Percentiles rank a stretch among this genome's conserved stretches.
phyloP scores from a whole-genome alignment of 2,888 invertebrate genomes.

The Pyrochroa serraticornis region DNA sequence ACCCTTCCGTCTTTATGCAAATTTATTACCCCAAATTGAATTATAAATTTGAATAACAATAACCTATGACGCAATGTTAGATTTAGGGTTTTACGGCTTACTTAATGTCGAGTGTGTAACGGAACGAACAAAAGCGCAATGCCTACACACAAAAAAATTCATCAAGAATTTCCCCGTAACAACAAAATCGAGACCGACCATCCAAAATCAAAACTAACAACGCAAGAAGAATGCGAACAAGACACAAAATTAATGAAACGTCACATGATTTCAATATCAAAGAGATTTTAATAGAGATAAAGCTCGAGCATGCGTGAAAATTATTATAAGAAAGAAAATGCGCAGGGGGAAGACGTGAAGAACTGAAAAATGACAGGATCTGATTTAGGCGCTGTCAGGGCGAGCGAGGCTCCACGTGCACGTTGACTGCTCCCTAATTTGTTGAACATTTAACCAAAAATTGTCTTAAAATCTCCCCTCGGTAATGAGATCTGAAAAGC shows the following conservation, averaged over 20 bases:
- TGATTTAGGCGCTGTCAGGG: conserved; percentile 44
- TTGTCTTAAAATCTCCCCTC: too few species aligned
- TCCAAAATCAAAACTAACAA: conserved; percentile 42
- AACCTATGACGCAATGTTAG: conserved; percentile 56
- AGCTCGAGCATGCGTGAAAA: conserved; percentile 59
- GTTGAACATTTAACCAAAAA: too few species aligned
- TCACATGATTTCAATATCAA: conserved; percentile 60
- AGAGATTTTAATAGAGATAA: conserved; percentile 60
- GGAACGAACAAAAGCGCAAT: conserved; percentile 7
- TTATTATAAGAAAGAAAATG: conserved; percentile 57
- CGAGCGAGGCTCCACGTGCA: neutral
- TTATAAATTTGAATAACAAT: conserved; percentile 61
- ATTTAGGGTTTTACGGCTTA: conserved; percentile 56
- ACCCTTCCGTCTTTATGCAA: conserved; percentile 58
- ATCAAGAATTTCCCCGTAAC: neutral
- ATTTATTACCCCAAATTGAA: conserved; percentile 60
- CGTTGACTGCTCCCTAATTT: too few species aligned
- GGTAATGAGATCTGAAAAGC: too few species aligned
- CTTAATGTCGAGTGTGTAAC: conserved; percentile 46
- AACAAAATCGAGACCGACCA: conserved; percentile 2
- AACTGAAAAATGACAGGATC: conserved; percentile 49
- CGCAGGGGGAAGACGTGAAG: conserved; percentile 39
- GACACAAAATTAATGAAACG: conserved; percentile 58
- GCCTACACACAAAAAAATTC: conserved; percentile 1
- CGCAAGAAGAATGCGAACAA: conserved; percentile 52